phyloP scores from a whole-genome alignment of 2,113 vertebrate species.

The Gasterosteus aculeatus region DNA sequence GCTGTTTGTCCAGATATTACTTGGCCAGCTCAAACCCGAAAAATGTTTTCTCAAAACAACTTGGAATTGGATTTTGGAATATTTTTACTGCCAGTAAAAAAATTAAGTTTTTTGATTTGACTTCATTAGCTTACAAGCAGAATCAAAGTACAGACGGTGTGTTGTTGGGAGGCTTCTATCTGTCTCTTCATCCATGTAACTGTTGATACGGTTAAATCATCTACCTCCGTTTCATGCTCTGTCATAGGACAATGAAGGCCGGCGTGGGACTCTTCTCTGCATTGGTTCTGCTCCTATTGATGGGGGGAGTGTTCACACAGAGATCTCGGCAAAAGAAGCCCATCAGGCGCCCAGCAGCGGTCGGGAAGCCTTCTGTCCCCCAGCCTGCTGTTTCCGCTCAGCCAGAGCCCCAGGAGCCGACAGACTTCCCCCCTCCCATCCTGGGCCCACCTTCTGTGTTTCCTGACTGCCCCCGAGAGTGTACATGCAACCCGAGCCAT shows the following conservation, averaged over 20 bases:
- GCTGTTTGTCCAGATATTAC: neutral
- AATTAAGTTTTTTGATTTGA: neutral
- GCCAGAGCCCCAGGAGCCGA: constrained; percentile 87
- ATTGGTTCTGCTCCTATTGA: constrained; percentile 83
- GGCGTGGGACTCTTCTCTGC: constrained; percentile 81
- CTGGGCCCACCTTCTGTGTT: constrained; percentile 87
- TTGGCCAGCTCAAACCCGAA: neutral
- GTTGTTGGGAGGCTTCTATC: neutral
- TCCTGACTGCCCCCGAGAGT: constrained; percentile 92
- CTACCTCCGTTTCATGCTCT: neutral
- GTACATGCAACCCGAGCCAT: constrained; percentile 87
- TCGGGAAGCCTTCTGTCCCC: constrained; percentile 48
- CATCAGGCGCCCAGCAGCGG: constrained; percentile 63
- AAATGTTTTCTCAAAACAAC: neutral
- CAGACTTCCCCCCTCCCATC: constrained; percentile 91
- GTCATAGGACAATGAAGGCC: constrained; percentile 86
- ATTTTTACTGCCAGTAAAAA: neutral
- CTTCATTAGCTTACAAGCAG: neutral
- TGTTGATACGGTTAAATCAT: neutral
- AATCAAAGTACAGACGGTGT: constrained; percentile 11
- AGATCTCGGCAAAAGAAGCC: constrained; percentile 74
- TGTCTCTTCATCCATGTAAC: neutral
- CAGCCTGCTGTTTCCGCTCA: constrained; percentile 52
- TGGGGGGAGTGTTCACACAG: constrained; percentile 75
- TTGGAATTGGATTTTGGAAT: neutral